Evolutionary conservation across 2,797 vertebrate genomes (phyloP).

Genomic region (Gymnoscopelus braueri): DNA sequence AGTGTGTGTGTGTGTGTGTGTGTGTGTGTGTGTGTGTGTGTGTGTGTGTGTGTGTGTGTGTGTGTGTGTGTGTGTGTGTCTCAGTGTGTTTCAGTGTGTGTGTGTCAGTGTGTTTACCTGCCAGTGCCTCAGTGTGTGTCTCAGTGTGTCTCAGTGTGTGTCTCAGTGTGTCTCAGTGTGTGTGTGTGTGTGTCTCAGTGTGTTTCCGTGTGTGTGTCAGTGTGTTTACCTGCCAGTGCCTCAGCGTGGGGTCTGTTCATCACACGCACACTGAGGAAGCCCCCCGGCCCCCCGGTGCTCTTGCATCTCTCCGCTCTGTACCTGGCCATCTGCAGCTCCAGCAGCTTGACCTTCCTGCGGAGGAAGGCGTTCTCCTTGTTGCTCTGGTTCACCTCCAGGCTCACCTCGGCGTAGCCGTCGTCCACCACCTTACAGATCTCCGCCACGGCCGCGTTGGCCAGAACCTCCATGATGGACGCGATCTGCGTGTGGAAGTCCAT

Average conservation of each 20-base stretch:
- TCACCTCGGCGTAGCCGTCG: constrained; percentile 75
- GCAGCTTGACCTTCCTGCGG: constrained; percentile 59
- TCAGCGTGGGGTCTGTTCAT: constrained; percentile 26
- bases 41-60: too few species aligned
- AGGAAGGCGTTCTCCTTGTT: constrained; percentile 77
- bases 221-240: constrained; percentile 39
- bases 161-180: too few species aligned
- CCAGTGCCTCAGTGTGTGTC: too few species aligned
- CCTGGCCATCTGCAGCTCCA: constrained; percentile 65
- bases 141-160: too few species aligned
- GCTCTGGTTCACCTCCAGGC: constrained; percentile 75
- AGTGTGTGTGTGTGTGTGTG: too few species aligned
- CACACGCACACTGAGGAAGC: constrained; percentile 54
- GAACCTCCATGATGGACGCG: constrained; percentile 81
- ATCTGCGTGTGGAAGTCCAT: constrained; percentile 78
- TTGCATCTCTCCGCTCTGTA: constrained; percentile 56
- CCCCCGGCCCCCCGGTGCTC: constrained; percentile 35
- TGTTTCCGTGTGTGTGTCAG: too few species aligned
- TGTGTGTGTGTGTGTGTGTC: too few species aligned
- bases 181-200: too few species aligned
- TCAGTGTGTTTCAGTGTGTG: too few species aligned
- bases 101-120: too few species aligned
- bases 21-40: too few species aligned
- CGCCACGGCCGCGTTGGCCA: constrained; percentile 80
- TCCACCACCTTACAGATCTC: constrained; percentile 82